Base-by-base conservation (phyloP, 2,113 vertebrate species). In the Plecotus auritus region DNA sequence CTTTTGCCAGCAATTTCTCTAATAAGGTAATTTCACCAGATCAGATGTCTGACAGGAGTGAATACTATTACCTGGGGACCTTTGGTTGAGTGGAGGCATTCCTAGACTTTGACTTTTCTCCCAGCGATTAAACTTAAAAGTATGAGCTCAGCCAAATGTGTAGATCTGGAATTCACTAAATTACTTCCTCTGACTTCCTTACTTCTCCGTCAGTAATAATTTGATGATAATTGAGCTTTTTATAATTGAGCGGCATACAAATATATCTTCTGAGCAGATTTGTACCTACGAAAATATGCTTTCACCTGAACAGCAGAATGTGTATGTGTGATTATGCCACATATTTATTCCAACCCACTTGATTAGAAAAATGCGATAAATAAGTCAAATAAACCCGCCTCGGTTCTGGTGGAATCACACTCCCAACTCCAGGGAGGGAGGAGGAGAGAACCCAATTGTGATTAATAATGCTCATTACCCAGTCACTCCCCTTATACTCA, bases 401-500 rank as follows among this genome's bases (percentile, higher is more conserved):
- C 32, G 66, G 49, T 67, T 91, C 78, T 80, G 47, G 85, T n/a
- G 92, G 86, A 95, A 92, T 85, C 69, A 14, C 85, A 49, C 59
- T 93, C 59, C 87, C 5, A 88, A 73, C 32, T 73, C 64, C n/a
- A 4, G 59, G 49, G 72, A 92, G 40, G 85, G 93, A 94, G 85
- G 40, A 93, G 92, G 82, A 97, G 89, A 56, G 92, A 66, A 83
- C 69, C 88, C 93, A 90, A 88, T 85, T 95, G 97, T 98, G 98
- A 98, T 98, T 98, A 98, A 98, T 98, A 84, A 35, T 67, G 66
- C 95, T 97, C 94, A 97, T 98, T 98, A 98, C 96, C 20, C 49
- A 82, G 91, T 96, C 98, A 85, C 96, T 93, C 97, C 95, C 91
- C 59, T 61, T 28, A 61, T 61, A 28, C 59, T 61, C 59, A 85